phyloP scores from a whole-genome alignment of 2,888 invertebrate species.

The Watsonalla binaria region DNA sequence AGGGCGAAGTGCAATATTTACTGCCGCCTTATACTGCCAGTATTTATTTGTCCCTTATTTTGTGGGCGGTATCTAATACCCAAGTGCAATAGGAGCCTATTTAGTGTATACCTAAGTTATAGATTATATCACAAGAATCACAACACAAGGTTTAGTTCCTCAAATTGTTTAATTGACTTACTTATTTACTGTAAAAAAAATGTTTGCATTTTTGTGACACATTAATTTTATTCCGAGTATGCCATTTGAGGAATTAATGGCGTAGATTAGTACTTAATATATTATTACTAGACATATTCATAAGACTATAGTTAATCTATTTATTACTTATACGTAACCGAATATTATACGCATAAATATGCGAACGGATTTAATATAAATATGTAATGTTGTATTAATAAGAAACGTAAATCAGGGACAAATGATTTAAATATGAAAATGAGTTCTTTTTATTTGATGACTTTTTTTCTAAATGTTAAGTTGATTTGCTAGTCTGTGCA shows the following conservation, averaged over 20 bases:
- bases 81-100: conserved; percentile 26
- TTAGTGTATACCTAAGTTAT: conserved; percentile 9
- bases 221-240: conserved; percentile 4
- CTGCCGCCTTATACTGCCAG: conserved; percentile 17
- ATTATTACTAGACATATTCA: not conserved
- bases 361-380: no score
- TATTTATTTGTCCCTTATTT: conserved; percentile 14
- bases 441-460: no score
- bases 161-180: not conserved
- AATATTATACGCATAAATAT: no score
- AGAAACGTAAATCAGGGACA: no score
- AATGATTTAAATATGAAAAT: no score
- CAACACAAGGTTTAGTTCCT: not conserved
- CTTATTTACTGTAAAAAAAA: no score
- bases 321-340: no score
- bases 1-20: no score
- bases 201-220: no score
- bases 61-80: not conserved
- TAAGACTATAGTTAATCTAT: not conserved
- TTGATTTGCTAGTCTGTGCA: no score
- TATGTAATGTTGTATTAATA: no score
- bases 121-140: not conserved
- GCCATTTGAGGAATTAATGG: conserved; percentile 19
- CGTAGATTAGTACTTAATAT: conserved; percentile 12
- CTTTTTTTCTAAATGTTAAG: no score